phyloP scores from a whole-genome alignment of 1,140 invertebrate genomes.

The Panagrolaimus sp. region DNA sequence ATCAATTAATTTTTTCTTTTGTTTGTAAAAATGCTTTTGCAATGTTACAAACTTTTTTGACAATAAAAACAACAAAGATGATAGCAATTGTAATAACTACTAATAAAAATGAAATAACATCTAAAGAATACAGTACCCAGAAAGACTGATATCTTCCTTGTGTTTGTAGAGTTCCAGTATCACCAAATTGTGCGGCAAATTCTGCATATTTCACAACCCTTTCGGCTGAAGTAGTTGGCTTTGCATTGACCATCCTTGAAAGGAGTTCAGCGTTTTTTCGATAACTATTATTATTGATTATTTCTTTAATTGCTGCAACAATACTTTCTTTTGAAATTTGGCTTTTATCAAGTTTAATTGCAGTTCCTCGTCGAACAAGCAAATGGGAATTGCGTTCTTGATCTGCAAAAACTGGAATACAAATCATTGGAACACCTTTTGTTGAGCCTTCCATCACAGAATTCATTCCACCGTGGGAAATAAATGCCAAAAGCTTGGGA shows the following conservation, averaged over 20 bases:
- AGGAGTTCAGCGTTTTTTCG: conserved; percentile 15
- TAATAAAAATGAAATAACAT: conserved; percentile 19
- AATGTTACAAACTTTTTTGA: no score
- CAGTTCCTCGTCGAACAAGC: conserved; percentile 37
- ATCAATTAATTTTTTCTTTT: no score
- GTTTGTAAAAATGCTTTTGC: no score
- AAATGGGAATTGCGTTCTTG: conserved; percentile 60
- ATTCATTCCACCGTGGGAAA: conserved; percentile 68
- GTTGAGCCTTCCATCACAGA: conserved; percentile 68
- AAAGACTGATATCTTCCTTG: conserved; percentile 11
- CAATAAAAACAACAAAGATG: no score
- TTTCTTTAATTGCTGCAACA: conserved; percentile 12
- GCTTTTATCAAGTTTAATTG: not conserved
- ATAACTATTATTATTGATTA: conserved; percentile 15
- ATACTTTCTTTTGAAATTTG: conserved; percentile 16
- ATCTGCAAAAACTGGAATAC: conserved; percentile 67
- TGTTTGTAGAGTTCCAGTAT: conserved; percentile 11
- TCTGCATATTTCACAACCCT: conserved; percentile 22
- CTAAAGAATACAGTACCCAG: conserved; percentile 18
- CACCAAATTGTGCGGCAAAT: conserved; percentile 24
- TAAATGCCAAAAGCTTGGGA: conserved; percentile 66
- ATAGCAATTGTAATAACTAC: not conserved
- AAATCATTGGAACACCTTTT: conserved; percentile 67
- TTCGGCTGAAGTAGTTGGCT: conserved; percentile 21
- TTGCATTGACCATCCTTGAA: conserved; percentile 19